Conservation (phyloP, 2,797 vertebrate species). For the Propithecus deckenii region DNA sequence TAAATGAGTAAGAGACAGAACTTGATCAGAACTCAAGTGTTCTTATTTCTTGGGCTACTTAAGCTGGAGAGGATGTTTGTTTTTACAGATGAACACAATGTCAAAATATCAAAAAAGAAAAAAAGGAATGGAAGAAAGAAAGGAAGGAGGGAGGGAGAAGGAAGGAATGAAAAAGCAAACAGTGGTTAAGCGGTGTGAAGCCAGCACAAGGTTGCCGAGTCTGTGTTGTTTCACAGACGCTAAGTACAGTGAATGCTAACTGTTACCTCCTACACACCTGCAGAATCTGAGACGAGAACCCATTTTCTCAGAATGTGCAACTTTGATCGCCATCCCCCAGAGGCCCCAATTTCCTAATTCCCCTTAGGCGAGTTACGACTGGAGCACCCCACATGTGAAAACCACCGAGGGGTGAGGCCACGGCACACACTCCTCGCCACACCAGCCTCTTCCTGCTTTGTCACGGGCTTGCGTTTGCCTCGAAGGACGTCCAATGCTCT, state of each 20-base stretch:
- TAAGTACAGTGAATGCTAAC: background rate
- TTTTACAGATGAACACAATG: background rate
- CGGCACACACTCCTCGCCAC: accelerated
- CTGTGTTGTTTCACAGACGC: background rate
- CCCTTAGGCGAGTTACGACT: background rate
- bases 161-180: background rate
- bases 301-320: background rate
- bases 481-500: background rate
- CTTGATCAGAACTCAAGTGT: background rate
- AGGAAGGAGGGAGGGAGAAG: too few relatives aligned
- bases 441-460: background rate
- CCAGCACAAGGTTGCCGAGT: accelerated
- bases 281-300: background rate
- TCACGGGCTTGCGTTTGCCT: background rate
- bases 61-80: background rate
- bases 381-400: background rate
- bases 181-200: accelerated
- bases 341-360: background rate
- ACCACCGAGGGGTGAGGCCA: background rate
- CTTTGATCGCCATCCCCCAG: too few relatives aligned
- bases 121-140: background rate
- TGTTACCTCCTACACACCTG: too few relatives aligned
- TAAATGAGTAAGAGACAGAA: background rate
- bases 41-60: background rate
- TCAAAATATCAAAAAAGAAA: background rate